Evolutionary conservation across 2,797 vertebrate species (phyloP), one percentile per base, ranked within the genome.

Genomic region (Okamejei kenojei): DNA sequence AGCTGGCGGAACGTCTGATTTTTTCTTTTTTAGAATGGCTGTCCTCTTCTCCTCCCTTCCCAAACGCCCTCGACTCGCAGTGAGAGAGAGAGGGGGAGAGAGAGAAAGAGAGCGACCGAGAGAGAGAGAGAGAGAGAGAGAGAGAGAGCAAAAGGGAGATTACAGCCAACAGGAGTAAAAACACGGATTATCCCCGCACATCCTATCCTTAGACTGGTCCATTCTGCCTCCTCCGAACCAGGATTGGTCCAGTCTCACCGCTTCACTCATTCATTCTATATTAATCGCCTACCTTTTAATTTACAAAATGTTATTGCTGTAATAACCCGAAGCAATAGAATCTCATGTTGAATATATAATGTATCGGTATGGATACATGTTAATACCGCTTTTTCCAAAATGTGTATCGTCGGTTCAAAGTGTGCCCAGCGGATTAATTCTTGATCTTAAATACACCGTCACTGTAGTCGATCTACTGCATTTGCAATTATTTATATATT

Each of bases 1-100:
- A 10, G 19, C 93, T 93, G 61, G 77, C 88, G 93, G 93, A 93
- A 88, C 94, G 93, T 88, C 94, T 94, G 93, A 93, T 94, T 93
- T 84, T 61, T 32, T 45, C 0, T 23, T 76, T 32, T 35, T n/a
- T 86, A 7, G 82, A 61, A 15, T 32, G 29, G 54, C 58, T 63
- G 32, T 3, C 9, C 19, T 71, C n/a, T 88, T 15, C 35, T 23
- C 21, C 86, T 29, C 63, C n/a, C n/a, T 65, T 29, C 17, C 68
- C 88, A 38, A 38, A 71, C 68, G 65, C 35, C 9, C 35, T 74
- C 88, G 65, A 88, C 35, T 91, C 32, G 65, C 88, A 26, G 21
- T 45, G 32, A 38, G 65, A 19, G 21, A 77, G 29, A 8, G 32
- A 35, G 77, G 15, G 15, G 3, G 45, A 45, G 45, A 45, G 45